phyloP scores from a whole-genome alignment of 2,113 vertebrate genomes.

The Nycticorax nycticorax region DNA sequence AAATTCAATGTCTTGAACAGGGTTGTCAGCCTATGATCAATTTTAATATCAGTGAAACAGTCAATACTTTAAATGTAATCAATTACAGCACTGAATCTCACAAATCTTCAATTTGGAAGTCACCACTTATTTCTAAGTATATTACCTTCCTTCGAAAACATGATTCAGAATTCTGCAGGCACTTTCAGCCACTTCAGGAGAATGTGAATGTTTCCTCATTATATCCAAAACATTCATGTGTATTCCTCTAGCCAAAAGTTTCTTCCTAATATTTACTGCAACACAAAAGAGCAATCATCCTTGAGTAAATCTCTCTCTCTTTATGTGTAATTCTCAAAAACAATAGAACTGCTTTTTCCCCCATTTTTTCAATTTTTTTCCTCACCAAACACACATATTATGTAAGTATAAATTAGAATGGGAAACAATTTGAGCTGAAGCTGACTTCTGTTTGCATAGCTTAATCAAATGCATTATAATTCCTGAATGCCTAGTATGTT shows the following conservation, averaged over 20 bases:
- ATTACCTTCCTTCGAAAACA: constrained; percentile 89
- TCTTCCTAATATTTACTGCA: constrained; percentile 82
- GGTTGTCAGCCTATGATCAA: background rate
- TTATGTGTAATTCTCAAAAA: background rate
- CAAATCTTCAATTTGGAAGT: background rate
- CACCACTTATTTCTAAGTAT: background rate
- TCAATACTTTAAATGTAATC: background rate
- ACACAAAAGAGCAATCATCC: background rate
- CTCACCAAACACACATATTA: background rate
- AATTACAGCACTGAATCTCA: background rate
- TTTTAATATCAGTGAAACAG: background rate
- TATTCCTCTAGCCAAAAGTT: constrained; percentile 88
- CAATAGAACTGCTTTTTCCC: background rate
- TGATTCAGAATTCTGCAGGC: constrained; percentile 85
- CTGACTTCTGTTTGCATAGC: background rate
- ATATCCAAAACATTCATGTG: constrained; percentile 91
- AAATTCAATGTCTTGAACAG: background rate
- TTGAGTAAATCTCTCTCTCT: background rate
- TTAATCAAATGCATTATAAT: background rate
- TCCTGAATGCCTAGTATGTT: background rate
- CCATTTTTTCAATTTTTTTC: rapidly evolving
- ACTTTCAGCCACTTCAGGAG: constrained; percentile 82
- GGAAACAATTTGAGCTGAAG: background rate
- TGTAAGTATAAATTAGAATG: background rate
- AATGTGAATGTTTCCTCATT: constrained; percentile 84